Evolutionary conservation across 92 coral and sea anemone genomes (phyloP), one percentile per base, ranked within the genome.

Genomic region (Parazoanthus atlanticus): DNA sequence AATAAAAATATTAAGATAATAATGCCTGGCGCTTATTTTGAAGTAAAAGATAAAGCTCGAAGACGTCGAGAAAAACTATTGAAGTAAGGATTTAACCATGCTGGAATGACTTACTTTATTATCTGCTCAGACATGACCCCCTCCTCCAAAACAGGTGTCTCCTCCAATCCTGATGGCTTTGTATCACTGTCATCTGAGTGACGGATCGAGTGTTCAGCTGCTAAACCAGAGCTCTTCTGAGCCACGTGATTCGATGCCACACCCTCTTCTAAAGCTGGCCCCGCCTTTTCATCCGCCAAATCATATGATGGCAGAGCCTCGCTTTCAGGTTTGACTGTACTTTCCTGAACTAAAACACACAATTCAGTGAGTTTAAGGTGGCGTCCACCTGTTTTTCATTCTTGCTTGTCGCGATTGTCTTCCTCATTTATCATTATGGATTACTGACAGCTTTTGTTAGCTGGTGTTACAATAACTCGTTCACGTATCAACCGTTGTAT

Each of bases 121-220:
- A 84, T 26, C 65, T 67, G 41, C 34, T 84, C 87, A 69, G 77
- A 49, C 32, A 49, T 43, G 33, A 30, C 38, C 56, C 65, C 64
- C 54, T 69, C 87, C 21, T 84, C 77, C 34, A 32, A 10, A 61
- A 74, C 65, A 13, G 28, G n/a, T 26, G 36, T 43, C 31, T 84
- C 87, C 8, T 84, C 87, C 23, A 74, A 70, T 17, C 34, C 66
- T 41, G 76, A 41, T 25, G 58, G 88, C 77, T 89, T 88, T 40
- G 94, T 89, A 9, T 90, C 98, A 83, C 93, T 92, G 34, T 95
- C 97, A 90, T 94, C 98, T 56, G 96, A 92, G 15, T 90, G 90
- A 72, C 46, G 91, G 77, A 30, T 12, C 29, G 54, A 11, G 29
- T 16, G n/a, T 13, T 84, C 87, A 69, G 87, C 38, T 5, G 65